Evolutionary conservation across 2,888 invertebrate genomes (phyloP), one percentile per base, ranked within the genome.

Genomic region (Latrodectus hesperus): DNA sequence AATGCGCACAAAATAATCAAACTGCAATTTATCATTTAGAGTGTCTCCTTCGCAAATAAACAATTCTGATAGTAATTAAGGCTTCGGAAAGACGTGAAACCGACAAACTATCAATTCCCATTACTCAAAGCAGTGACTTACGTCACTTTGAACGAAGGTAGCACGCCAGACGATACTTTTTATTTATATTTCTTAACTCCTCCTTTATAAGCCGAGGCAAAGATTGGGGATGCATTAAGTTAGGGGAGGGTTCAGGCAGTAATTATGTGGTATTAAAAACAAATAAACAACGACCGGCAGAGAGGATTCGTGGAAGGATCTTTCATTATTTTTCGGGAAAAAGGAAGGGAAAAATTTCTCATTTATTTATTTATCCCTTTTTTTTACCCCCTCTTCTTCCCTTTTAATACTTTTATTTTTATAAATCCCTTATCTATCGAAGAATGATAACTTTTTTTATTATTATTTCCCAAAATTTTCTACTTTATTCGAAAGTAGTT

Each of bases 241-340:
- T 81, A 87, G 86, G 80, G 68, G 86, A 76, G 68, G 86, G 86
- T 87, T 81, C 81, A 87, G 86, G 76, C 86, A 87, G 86, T 87
- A 87, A 87, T 87, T 87, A 87, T 87, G 86, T 82, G 86, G 86
- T 87, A 87, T 87, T 87, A 87, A 87, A 87, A 87, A 87, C 81
- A 87, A 87, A 87, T 87, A 87, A 87, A 87, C 86, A 87, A 87
- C 86, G 79, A 64, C 26, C 83, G 64, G 65, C 64, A 49, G 73
- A 17, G 64, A 68, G 64, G 67, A 75, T 49, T 52, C 65, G 26
- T 60, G 72, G 68, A 73, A 65, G 64, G 70, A 65, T 73, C 86
- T 77, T 87, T 87, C 86, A 87, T 87, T 87, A 87, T 87, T 87
- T 81, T 71, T 22, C 49, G 38, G 52, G 38, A 76, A 86, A 73